These are phyloP conservation scores for Buathra laborator DNA, from an alignment of 2,888 invertebrate genomes.

Conservation along the genomic window DNA sequence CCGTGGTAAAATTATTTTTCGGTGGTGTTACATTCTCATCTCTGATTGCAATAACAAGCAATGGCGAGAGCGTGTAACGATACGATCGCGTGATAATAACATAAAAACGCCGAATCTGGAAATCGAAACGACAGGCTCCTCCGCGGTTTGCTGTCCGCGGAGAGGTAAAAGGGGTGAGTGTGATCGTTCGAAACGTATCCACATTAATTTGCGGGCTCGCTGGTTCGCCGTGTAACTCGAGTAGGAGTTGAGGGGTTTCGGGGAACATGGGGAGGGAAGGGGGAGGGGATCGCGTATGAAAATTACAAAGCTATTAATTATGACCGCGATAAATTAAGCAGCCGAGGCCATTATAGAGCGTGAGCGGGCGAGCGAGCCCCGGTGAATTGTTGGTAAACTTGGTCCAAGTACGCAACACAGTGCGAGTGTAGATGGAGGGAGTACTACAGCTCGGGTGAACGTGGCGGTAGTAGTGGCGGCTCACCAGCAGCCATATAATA, in stretches of 20 bases:
- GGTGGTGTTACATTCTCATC: no score
- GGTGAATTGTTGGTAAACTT: slow-evolving; percentile 86
- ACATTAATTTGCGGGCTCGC: slow-evolving; percentile 61
- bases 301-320: slow-evolving; percentile 86
- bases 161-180: slow-evolving; percentile 37
- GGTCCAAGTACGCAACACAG: slow-evolving; percentile 84
- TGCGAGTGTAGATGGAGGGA: slow-evolving; percentile 61
- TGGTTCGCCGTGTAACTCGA: slow-evolving; percentile 71
- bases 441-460: slow-evolving; percentile 79
- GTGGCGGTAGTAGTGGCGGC: slow-evolving; percentile 81
- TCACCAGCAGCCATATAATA: slow-evolving; percentile 85
- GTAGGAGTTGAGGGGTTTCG: slow-evolving; percentile 54
- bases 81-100: slow-evolving; percentile 49
- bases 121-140: slow-evolving; percentile 48
- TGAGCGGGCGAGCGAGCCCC: slow-evolving; percentile 78
- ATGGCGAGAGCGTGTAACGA: slow-evolving; percentile 11
- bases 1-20: no score
- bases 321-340: slow-evolving; percentile 85
- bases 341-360: slow-evolving; percentile 85
- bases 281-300: slow-evolving; percentile 80
- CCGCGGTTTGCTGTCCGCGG: slow-evolving; percentile 4
- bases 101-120: slow-evolving; percentile 45
- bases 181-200: slow-evolving; percentile 62
- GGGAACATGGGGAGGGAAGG: slow-evolving; percentile 20
- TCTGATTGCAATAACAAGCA: slow-evolving; percentile 13